Percentiles rank a stretch among this genome's conserved stretches.
phyloP scores from a whole-genome alignment of 2,888 invertebrate species.

The Incurvaria masculella region DNA sequence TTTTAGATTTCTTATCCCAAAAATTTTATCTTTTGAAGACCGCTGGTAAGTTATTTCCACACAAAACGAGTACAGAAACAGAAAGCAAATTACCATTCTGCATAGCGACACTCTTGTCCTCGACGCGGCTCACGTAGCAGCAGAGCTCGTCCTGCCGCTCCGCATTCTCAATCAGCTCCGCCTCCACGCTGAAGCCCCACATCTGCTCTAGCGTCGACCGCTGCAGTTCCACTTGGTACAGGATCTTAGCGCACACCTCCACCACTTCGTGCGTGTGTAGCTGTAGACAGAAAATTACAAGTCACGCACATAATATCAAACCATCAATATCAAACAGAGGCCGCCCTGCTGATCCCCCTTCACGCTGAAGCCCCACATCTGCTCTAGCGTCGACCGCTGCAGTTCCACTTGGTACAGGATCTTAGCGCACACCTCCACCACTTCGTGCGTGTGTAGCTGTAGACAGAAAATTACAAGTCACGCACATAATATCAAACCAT shows the following conservation, averaged over 20 bases:
- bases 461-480: constrained; percentile 15
- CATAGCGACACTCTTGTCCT: constrained; percentile 94
- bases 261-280: constrained; percentile 91
- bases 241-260: constrained; percentile 94
- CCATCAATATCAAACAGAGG: too few species aligned
- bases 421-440: constrained; percentile 95
- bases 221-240: constrained; percentile 94
- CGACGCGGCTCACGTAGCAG: constrained; percentile 95
- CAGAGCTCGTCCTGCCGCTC: constrained; percentile 96
- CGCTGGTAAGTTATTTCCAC: too few species aligned
- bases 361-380: constrained; percentile 98
- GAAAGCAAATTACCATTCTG: constrained; percentile 74
- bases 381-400: constrained; percentile 83
- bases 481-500: too few species aligned
- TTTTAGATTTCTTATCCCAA: too few species aligned
- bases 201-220: constrained; percentile 88
- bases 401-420: constrained; percentile 95
- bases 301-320: too few species aligned
- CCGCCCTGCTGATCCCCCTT: constrained; percentile 97
- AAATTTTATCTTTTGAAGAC: too few species aligned
- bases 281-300: constrained; percentile 50
- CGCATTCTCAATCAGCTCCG: constrained; percentile 93
- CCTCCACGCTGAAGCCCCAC: constrained; percentile 98
- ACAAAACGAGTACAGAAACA: too few species aligned
- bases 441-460: constrained; percentile 89